Base-by-base conservation (phyloP, 2,113 vertebrate genomes). In the Ceyx cyanopectus region DNA sequence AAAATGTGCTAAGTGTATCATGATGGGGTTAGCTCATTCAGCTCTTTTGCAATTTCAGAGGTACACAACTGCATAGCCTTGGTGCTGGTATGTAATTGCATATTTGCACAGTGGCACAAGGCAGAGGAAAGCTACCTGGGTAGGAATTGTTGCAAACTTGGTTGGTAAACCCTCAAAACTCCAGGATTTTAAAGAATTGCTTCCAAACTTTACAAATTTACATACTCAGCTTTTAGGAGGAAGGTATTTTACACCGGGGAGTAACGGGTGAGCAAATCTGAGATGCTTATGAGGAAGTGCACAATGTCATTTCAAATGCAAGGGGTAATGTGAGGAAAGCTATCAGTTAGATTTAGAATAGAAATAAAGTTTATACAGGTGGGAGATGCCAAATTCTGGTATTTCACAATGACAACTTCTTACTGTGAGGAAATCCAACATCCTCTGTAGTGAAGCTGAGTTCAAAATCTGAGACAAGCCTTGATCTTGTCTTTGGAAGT, bases 31-130 rank as follows among this genome's bases (percentile, higher is more conserved):
- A 53, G 70, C 34, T 94, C 84, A 95, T 76, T 87, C 70, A 79
- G 79, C 62, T 94, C 81, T 95, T 92, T 76, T 74, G 83, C 82
- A 94, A 85, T 77, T 81, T 70, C 72, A 51, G 83, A 90, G n/a
- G 45, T 43, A 74, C 0, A 2, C 75, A 94, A 67, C 63, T 30
- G 37, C 73, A 46, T 43, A 60, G 69, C 81, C 53, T 63, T 61
- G 57, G 43, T 48, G 77, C 91, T 81, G 37, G 54, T 54, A 45
- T 0, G 41, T n/a, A 80, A 89, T 84, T 1, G 0, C n/a, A 4
- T 23, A 65, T 81, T 93, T 93, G n/a, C 74, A 57, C 70, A 75
- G 79, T 10, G 10, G 41, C 0, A 0, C 48, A 54, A 91, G 50
- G 70, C 89, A 76, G 91, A 84, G 91, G 74, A 81, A 84, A 92